phyloP scores from a whole-genome alignment of 2,113 vertebrate species.

The Erythrocebus patas region DNA sequence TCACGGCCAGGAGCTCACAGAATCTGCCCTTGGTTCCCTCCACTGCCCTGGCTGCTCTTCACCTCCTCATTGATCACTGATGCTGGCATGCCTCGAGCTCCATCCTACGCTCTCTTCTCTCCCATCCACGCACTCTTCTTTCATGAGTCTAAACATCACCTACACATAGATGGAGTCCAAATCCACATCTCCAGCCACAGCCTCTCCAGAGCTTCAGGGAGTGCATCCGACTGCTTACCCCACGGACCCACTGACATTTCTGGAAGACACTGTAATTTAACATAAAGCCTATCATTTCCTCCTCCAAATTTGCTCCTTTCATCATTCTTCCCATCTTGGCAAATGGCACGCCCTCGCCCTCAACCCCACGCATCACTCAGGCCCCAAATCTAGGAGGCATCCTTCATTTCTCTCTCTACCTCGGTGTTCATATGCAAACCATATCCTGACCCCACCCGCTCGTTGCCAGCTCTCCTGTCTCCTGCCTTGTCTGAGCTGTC shows the following conservation, averaged over 20 bases:
- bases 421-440: neutral
- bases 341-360: neutral
- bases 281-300: neutral
- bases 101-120: accelerated
- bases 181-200: neutral
- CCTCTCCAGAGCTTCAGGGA: neutral
- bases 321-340: neutral
- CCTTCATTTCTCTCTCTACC: neutral
- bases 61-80: neutral
- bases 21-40: neutral
- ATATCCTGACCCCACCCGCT: neutral
- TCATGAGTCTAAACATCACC: neutral
- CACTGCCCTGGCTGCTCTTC: no score
- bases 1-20: neutral
- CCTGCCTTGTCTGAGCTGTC: neutral
- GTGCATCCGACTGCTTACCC: neutral
- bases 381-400: no score
- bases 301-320: neutral
- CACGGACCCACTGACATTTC: neutral
- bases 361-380: accelerated
- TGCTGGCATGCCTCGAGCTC: no score
- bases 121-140: neutral
- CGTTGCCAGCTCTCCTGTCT: neutral
- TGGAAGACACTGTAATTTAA: neutral
- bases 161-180: no score